Evolutionary conservation across 2,888 invertebrate species (phyloP), one percentile per base, ranked within the genome.

Genomic region (Hydroisotoma schaefferi): DNA sequence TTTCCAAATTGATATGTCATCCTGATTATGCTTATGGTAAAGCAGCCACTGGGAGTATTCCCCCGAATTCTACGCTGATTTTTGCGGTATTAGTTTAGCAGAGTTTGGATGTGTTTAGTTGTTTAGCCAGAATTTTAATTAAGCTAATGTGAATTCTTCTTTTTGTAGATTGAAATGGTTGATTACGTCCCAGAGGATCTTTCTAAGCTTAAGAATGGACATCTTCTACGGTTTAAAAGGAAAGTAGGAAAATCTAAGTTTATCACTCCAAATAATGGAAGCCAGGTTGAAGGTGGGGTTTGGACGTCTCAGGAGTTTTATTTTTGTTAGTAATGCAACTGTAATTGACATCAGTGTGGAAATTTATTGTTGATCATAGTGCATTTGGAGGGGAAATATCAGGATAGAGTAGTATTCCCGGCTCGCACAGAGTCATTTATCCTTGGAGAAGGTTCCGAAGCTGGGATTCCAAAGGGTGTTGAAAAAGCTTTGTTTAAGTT

Each of bases 1-100:
- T 87, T 54, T 87, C 90, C 49, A 80, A 85, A 55, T 78, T 98
- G 52, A 90, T 87, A 0, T 93, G 94, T 79, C 85, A 87, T 53
- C 83, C 94, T 0, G 86, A 91, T 61, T 97, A 94, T 79, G 97
- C 92, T 0, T 97, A 97, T 75, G 95, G 95, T 4, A 82, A 83
- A 65, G 75, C 77, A 26, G 95, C 94, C 58, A 88, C 88, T 1
- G 94, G 94, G 1, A 87, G 84, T 74, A 95, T 98, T 71, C 94
- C 94, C 26, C 86, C 90, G 8, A 84, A 91, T 76, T 81, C 95
- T 0, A 91, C 90, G 0, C 80, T 99, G 4, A 85, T 89, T 73
- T 94, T 94, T 81, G 91, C 92, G 82, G 91, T 90, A 77, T 49
- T 47, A 22, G 25, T 20, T 26, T 5, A 40, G 22, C 33, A 23